Conservation (phyloP, 2,113 vertebrate species). For the Corythoichthys haematopterus region DNA sequence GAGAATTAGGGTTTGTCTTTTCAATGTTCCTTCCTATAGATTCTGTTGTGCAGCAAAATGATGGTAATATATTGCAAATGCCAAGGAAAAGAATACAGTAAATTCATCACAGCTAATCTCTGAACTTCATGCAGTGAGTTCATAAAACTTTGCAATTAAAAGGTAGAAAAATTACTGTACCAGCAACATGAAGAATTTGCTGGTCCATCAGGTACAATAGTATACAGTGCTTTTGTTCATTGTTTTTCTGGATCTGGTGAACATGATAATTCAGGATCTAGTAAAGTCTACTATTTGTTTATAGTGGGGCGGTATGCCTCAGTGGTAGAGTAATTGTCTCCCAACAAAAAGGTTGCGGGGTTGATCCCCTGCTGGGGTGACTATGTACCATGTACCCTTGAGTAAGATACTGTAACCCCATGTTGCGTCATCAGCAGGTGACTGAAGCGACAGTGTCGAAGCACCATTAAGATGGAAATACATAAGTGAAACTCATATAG, state of each 20-base stretch:
- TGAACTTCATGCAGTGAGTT: not conserved
- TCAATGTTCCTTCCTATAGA: not conserved
- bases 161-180: not conserved
- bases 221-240: not conserved
- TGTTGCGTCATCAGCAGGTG: too few species aligned
- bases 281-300: too few species aligned
- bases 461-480: too few species aligned
- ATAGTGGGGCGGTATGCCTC: too few species aligned
- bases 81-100: not conserved
- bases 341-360: not conserved
- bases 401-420: too few species aligned
- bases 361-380: too few species aligned
- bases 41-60: not conserved
- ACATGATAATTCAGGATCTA: not conserved
- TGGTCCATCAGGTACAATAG: not conserved
- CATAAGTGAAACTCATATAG: too few species aligned
- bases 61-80: not conserved
- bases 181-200: not conserved
- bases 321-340: too few species aligned
- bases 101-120: not conserved
- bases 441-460: too few species aligned
- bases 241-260: not conserved
- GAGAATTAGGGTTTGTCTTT: not conserved
- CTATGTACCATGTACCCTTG: too few species aligned
- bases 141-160: not conserved